Evolutionary conservation across 2,888 invertebrate genomes (phyloP).

Genomic region (Schizaphis graminum): DNA sequence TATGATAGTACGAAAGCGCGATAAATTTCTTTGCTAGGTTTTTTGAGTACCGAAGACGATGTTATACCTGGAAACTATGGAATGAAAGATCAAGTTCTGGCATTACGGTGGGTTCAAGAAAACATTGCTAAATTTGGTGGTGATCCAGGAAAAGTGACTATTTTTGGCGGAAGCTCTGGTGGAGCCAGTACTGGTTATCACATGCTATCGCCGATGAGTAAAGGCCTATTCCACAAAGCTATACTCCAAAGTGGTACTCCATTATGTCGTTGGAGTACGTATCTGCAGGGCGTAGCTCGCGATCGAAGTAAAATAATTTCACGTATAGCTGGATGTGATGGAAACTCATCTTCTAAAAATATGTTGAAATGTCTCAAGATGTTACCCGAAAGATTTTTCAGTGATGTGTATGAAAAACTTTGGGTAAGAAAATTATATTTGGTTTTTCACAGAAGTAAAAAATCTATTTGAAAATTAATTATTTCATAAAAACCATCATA

Average conservation of each 20-base stretch:
- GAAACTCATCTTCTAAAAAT: background rate
- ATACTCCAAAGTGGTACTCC: constrained; percentile 81
- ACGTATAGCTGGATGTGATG: constrained; percentile 73
- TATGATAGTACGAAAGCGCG: background rate
- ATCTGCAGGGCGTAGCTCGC: constrained; percentile 74
- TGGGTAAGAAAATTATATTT: constrained; percentile 24
- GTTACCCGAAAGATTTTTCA: constrained; percentile 39
- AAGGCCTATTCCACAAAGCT: constrained; percentile 75
- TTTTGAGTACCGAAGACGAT: constrained; percentile 66
- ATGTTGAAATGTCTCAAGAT: constrained; percentile 43
- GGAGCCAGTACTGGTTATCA: constrained; percentile 61
- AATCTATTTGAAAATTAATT: background rate
- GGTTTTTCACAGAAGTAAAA: background rate
- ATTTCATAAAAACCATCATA: background rate
- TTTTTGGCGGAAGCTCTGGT: constrained; percentile 67
- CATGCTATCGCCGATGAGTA: constrained; percentile 67
- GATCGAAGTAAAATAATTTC: constrained; percentile 76
- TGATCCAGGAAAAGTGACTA: constrained; percentile 66
- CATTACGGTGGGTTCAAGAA: constrained; percentile 66
- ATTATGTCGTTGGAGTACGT: constrained; percentile 73
- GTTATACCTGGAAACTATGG: constrained; percentile 66
- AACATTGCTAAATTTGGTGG: constrained; percentile 65
- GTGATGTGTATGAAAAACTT: background rate
- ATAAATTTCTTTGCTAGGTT: constrained; percentile 45
- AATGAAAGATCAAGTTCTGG: constrained; percentile 66